Percentiles rank a stretch among this genome's conserved stretches.
phyloP scores from a whole-genome alignment of 2,888 invertebrate species.

The Drosophila anceps region DNA sequence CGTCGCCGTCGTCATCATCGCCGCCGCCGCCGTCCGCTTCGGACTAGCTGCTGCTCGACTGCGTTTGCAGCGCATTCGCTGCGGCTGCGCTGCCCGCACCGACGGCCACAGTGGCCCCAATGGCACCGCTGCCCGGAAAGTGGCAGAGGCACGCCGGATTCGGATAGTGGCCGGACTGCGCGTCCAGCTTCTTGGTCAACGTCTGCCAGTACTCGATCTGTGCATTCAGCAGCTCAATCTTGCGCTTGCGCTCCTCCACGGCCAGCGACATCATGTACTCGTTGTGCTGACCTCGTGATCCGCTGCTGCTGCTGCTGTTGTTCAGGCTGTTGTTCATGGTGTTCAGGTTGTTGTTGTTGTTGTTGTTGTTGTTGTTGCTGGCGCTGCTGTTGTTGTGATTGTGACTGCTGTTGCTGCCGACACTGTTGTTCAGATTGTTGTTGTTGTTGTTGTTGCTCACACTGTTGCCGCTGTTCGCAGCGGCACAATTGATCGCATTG shows the following conservation, averaged over 20 bases:
- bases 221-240: conserved; percentile 84
- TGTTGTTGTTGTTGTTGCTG: conserved; percentile 1
- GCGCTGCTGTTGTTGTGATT: conserved; percentile 21
- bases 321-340: neutral
- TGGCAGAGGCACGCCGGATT: conserved; percentile 82
- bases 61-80: conserved; percentile 79
- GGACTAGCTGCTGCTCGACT: conserved; percentile 83
- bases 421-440: conserved; percentile 8
- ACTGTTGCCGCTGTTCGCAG: conserved; percentile 10
- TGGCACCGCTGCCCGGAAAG: conserved; percentile 69
- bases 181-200: conserved; percentile 83
- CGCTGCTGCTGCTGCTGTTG: conserved; percentile 31
- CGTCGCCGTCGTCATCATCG: conserved; percentile 26
- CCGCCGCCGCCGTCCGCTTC: conserved; percentile 47
- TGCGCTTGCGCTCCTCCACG: conserved; percentile 84
- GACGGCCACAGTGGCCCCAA: conserved; percentile 15
- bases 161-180: conserved; percentile 76
- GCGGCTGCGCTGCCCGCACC: conserved; percentile 21
- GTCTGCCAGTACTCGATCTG: conserved; percentile 85
- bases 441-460: conserved; percentile 4
- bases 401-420: conserved; percentile 17
- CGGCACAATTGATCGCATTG: conserved; percentile 13
- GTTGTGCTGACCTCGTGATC: conserved; percentile 65
- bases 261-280: conserved; percentile 83
- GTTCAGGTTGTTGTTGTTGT: neutral